Evolutionary conservation across 1,140 invertebrate species (phyloP).

Genomic region (Diorhabda sublineata): DNA sequence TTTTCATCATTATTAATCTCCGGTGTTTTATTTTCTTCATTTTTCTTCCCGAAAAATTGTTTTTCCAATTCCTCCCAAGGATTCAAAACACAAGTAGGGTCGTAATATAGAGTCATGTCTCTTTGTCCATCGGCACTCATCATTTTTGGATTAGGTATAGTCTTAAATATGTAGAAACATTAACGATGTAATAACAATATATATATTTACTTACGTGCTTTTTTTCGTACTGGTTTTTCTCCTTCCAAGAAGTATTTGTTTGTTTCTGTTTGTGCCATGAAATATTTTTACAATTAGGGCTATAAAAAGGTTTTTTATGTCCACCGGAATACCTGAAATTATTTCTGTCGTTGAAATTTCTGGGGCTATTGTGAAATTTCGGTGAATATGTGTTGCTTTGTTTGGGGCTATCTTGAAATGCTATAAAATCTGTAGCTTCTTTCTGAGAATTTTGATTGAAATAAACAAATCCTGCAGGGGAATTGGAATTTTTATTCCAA

Average conservation of each 20-base stretch:
- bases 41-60: conserved; percentile 16
- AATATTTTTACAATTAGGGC: conserved; percentile 5
- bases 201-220: background rate
- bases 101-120: conserved; percentile 18
- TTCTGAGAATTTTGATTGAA: conserved; percentile 17
- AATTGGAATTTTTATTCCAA: conserved; percentile 15
- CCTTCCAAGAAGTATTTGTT: background rate
- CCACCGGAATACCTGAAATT: conserved; percentile 18
- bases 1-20: background rate
- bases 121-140: conserved; percentile 12
- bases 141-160: background rate
- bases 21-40: background rate
- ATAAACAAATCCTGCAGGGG: conserved; percentile 22
- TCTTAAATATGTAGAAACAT: too few species aligned
- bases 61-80: conserved; percentile 24
- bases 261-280: background rate
- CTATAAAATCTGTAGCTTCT: conserved; percentile 16
- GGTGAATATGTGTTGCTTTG: conserved; percentile 12
- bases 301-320: conserved; percentile 1
- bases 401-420: conserved; percentile 19
- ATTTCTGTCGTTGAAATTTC: conserved; percentile 19
- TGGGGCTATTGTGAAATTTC: conserved; percentile 20
- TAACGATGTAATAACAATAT: background rate
- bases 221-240: conserved; percentile 6
- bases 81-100: conserved; percentile 21